Evolutionary conservation across 1,140 invertebrate genomes (phyloP), one percentile per base, ranked within the genome.

Genomic region (Bombus balteatus): DNA sequence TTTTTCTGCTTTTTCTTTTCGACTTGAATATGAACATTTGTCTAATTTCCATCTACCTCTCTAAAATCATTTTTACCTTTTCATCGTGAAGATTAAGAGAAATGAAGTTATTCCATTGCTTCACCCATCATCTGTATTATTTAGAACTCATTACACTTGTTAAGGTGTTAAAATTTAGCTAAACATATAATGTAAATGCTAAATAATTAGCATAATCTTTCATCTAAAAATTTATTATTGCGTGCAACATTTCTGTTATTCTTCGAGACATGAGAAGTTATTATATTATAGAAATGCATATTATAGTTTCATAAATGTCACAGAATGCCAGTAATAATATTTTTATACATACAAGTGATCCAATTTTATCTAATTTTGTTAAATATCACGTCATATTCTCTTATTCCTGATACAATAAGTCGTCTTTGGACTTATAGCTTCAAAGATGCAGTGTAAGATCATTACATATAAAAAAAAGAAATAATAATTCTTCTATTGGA

Each of bases 1-100:
- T 91, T 78, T 62, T 41, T 86, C 74, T 22, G 66, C 59, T 53
- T 39, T 25, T 22, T 68, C 18, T 25, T n/a, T 72, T 43, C n/a
- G 6, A 15, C 12, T 72, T 22, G n/a, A 9, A 22, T 32, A 37
- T 3, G 28, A 32, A 25, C 13, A 32, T 47, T 43, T 47, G n/a
- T 32, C 18, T 12, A 66, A 66, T 53, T 74, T 74, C 5, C 28
- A 39, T 39, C 13, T 71, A 25, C 37, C 37, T 39, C 0, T n/a
- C 25, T 6, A 4, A 39, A 71, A 39, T 28, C 37, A 25, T 28
- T 39, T 13, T 13, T 22, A 37, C 32, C 22, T 4, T 37, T 34
- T 25, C 66, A 8, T n/a, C 32, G 6, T 13, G 65, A 22, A 22
- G 47, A 53, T 53, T 53, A 53, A 53, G 47, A 53, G 18, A 53